phyloP scores from a whole-genome alignment of 2,113 vertebrate species.

The Plestiodon gilberti region DNA sequence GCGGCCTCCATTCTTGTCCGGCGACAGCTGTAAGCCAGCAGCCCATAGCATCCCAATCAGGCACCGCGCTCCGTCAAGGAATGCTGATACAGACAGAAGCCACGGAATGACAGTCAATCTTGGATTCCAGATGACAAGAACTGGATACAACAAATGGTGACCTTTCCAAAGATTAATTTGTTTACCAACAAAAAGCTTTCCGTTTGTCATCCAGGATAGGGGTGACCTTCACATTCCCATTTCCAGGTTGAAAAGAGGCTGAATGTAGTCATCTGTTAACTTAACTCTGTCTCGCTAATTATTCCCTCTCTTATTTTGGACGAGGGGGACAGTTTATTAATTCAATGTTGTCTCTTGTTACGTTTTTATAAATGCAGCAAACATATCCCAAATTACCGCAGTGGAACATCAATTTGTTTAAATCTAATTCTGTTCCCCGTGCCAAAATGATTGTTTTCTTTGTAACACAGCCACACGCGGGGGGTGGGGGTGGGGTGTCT shows the following conservation, averaged over 20 bases:
- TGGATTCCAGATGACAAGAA: slow-evolving; percentile 84
- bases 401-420: slow-evolving; percentile 78
- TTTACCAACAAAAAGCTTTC: slow-evolving; percentile 87
- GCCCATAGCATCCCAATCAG: slow-evolving; percentile 97
- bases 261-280: slow-evolving; percentile 88
- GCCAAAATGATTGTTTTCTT: slow-evolving; percentile 71
- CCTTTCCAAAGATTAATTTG: slow-evolving; percentile 98
- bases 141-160: slow-evolving; percentile 90
- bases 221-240: slow-evolving; percentile 89
- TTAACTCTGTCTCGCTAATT: slow-evolving; percentile 80
- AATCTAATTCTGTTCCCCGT: slow-evolving; percentile 74
- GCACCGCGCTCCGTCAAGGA: slow-evolving; percentile 83
- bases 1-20: slow-evolving; percentile 86
- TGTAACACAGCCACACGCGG: slow-evolving; percentile 70
- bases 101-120: slow-evolving; percentile 87
- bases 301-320: slow-evolving; percentile 81
- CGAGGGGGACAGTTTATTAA: slow-evolving; percentile 76
- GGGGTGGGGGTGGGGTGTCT: slow-evolving; percentile 44
- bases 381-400: slow-evolving; percentile 73
- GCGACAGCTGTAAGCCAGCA: slow-evolving; percentile 98
- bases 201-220: slow-evolving; percentile 86
- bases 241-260: slow-evolving; percentile 80
- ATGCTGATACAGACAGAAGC: slow-evolving; percentile 89
- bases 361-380: slow-evolving; percentile 73
- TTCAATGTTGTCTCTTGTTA: slow-evolving; percentile 72